Evolutionary conservation across 2,888 invertebrate species (phyloP).

Genomic region (Myopa tessellatipennis): DNA sequence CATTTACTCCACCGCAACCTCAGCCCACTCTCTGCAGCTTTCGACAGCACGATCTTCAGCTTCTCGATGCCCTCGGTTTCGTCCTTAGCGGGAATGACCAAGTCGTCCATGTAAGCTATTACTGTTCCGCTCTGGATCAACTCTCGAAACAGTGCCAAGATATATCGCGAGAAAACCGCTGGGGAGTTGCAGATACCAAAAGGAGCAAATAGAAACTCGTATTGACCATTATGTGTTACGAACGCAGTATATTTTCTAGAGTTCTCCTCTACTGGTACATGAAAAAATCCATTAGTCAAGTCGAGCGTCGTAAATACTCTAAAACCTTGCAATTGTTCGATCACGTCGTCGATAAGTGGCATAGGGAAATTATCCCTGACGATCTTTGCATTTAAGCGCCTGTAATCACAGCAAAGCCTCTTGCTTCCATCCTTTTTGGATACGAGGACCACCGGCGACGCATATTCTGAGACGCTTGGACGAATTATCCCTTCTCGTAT

Average conservation of each 20-base stretch:
- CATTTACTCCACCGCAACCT: too few relatives aligned
- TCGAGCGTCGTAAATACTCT: constrained; percentile 49
- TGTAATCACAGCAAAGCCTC: constrained; percentile 47
- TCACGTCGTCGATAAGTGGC: constrained; percentile 45
- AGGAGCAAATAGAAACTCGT: constrained; percentile 26
- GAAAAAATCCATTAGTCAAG: constrained; percentile 51
- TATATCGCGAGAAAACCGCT: constrained; percentile 16
- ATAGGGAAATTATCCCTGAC: constrained; percentile 47
- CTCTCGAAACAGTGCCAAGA: constrained; percentile 21
- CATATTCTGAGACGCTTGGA: too few relatives aligned
- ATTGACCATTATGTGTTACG: constrained; percentile 16
- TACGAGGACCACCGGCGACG: too few relatives aligned
- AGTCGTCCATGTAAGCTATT: too few relatives aligned
- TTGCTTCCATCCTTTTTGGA: too few relatives aligned
- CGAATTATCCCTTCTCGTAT: too few relatives aligned
- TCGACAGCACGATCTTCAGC: too few relatives aligned
- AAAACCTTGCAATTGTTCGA: constrained; percentile 44
- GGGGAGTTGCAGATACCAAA: constrained; percentile 35
- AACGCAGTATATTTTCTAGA: constrained; percentile 49
- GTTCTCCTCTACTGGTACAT: constrained; percentile 46
- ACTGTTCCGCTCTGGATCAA: too few relatives aligned
- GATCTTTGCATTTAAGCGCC: constrained; percentile 47
- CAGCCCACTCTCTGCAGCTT: too few relatives aligned
- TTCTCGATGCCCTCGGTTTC: too few relatives aligned
- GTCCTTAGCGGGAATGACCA: too few relatives aligned